phyloP scores from a whole-genome alignment of 2,797 vertebrate species.

The Chaetophractus vellerosus region DNA sequence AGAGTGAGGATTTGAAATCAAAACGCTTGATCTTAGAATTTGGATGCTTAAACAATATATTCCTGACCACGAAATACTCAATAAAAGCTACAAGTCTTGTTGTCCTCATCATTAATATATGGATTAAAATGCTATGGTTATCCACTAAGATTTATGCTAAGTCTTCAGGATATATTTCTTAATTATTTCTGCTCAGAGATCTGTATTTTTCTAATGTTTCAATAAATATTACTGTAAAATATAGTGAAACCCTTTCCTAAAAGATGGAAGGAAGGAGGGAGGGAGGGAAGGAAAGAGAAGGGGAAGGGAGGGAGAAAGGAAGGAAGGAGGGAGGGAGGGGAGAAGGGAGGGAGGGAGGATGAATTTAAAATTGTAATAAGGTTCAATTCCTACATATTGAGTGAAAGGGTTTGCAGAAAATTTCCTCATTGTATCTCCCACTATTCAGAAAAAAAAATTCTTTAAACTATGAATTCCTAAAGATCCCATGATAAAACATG shows the following conservation, averaged over 20 bases:
- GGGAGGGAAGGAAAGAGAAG: no score
- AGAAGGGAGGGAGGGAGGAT: neutral
- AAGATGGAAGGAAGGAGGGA: neutral
- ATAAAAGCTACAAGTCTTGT: neutral
- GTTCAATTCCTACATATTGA: neutral
- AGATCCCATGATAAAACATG: neutral
- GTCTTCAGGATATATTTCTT: neutral
- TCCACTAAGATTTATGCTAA: neutral
- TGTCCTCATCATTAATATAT: neutral
- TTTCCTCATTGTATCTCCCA: neutral
- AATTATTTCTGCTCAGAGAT: neutral
- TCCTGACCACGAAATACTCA: neutral
- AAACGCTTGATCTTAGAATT: neutral
- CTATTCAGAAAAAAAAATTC: conserved; percentile 4
- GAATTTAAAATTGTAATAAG: neutral
- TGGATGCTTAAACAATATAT: neutral
- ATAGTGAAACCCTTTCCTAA: neutral
- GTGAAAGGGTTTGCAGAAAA: neutral
- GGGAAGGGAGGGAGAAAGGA: neutral
- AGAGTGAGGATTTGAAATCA: neutral
- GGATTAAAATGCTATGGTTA: neutral
- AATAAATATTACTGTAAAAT: neutral
- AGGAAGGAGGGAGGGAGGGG: neutral
- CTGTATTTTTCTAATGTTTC: neutral
- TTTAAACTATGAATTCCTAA: neutral